phyloP scores from a whole-genome alignment of 2,113 vertebrate species.

The Holacanthus passer region DNA sequence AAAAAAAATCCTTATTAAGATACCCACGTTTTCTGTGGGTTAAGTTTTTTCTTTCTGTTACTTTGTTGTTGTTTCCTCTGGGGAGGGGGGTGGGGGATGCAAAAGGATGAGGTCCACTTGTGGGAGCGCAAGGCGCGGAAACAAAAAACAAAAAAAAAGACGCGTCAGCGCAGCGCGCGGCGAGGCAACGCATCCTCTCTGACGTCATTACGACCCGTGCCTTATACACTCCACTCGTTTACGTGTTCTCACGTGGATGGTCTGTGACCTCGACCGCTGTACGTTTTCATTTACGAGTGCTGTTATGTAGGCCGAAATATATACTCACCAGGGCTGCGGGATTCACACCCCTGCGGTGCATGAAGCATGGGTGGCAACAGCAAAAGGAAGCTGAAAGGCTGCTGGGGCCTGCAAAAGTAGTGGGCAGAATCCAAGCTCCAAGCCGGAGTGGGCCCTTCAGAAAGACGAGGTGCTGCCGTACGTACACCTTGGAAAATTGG shows the following conservation, averaged over 20 bases:
- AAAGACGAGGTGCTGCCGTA: background rate
- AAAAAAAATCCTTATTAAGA: conserved; percentile 83
- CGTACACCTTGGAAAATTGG: background rate
- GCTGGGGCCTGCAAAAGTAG: background rate
- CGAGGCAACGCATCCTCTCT: conserved; percentile 82
- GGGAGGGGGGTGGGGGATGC: conserved; percentile 55
- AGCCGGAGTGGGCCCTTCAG: conserved; percentile 3
- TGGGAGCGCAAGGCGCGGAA: conserved; percentile 71
- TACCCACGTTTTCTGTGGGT: conserved; percentile 89
- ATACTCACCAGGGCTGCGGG: conserved; percentile 51
- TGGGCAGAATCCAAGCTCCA: background rate
- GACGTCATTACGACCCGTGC: conserved; percentile 88
- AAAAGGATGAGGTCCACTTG: conserved; percentile 74
- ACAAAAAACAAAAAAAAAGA: conserved; percentile 49
- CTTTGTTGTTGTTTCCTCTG: conserved; percentile 62
- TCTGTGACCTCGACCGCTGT: conserved; percentile 82
- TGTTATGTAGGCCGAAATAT: conserved; percentile 72
- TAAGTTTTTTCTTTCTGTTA: conserved; percentile 69
- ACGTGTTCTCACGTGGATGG: conserved; percentile 85
- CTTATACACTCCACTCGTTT: conserved; percentile 89
- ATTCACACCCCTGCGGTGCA: conserved; percentile 47
- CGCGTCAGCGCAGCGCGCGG: conserved; percentile 60
- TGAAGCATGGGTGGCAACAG: conserved; percentile 65
- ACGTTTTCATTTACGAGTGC: conserved; percentile 81
- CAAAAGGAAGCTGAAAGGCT: conserved; percentile 56